Evolutionary conservation across 2,113 vertebrate genomes (phyloP).

Genomic region (Microcebus tavaratra): DNA sequence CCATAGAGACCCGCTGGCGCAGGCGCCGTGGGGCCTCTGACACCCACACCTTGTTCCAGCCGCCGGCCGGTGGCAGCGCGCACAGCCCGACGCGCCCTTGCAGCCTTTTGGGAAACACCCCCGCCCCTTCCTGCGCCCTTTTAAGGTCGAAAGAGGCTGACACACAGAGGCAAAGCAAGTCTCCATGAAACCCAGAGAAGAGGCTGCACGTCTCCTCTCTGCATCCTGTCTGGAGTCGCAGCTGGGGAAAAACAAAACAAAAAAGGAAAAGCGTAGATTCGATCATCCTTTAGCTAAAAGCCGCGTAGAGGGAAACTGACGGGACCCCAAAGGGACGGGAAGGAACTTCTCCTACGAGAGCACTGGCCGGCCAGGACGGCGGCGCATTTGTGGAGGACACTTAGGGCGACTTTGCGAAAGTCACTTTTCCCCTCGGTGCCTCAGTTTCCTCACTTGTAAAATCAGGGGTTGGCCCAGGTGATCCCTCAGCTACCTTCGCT

Average conservation of each 20-base stretch:
- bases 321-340: not conserved
- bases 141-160: slow-evolving; percentile 83
- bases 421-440: not conserved
- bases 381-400: not conserved
- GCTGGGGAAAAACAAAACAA: not conserved
- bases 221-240: slow-evolving; percentile 80
- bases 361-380: not conserved
- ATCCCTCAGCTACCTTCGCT: not conserved
- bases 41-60: too few species aligned
- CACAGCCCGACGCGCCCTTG: not conserved
- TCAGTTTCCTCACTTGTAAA: not conserved
- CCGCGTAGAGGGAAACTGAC: not conserved
- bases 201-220: slow-evolving; percentile 35
- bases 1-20: fast-evolving
- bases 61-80: fast-evolving
- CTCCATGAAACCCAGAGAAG: slow-evolving; percentile 84
- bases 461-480: not conserved
- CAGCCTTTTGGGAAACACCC: not conserved
- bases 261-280: not conserved
- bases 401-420: not conserved
- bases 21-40: not conserved
- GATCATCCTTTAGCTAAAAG: not conserved
- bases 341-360: not conserved
- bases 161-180: slow-evolving; percentile 85
- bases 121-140: slow-evolving; percentile 75